Evolutionary conservation across 2,888 invertebrate genomes (phyloP), one percentile per base, ranked within the genome.

Genomic region (Pammene fasciana): DNA sequence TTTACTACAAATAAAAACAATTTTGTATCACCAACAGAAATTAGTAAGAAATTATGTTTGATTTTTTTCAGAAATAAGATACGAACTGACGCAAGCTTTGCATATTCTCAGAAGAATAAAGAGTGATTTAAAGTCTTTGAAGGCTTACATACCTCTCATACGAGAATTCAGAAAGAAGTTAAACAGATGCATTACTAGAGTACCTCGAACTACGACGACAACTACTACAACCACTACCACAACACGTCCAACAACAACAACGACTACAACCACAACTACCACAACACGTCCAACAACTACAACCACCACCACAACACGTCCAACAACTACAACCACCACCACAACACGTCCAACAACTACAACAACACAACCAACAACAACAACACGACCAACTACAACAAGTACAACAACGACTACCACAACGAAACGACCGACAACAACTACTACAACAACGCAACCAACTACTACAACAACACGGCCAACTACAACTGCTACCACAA

Each of bases 141-240:
- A 11, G 34, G 10, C 1, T 14, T 60, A 60, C 34, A 60, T 60
- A 46, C 60, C 45, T 11, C 11, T 11, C n/a, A 60, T 60, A 60
- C n/a, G 45, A 11, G n/a, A 14, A 36, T 34, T 60, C 14, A n/a
- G 45, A 46, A 34, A n/a, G 11, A 46, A 26, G 26, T n/a, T 59
- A n/a, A 13, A 59, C 9, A 45, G 18, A 18, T 59, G 57, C 10
- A 26, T 43, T n/a, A 13, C 26, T n/a, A 36, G 34, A 36, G 16
- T 11, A 48, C 48, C 13, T 14, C n/a, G 1, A 16, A 61, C 60
- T 16, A 61, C 60, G 9, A 59, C 57, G 6, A 43, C 57, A 1
- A 57, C 57, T 7, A 57, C 57, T 7, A 59, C 38, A 11, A 38
- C 38, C 0, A 43, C 13, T 0, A 57, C 43, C 0, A 57, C 43